phyloP scores from a whole-genome alignment of 2,113 vertebrate genomes.

The Grammomys dolichurus region DNA sequence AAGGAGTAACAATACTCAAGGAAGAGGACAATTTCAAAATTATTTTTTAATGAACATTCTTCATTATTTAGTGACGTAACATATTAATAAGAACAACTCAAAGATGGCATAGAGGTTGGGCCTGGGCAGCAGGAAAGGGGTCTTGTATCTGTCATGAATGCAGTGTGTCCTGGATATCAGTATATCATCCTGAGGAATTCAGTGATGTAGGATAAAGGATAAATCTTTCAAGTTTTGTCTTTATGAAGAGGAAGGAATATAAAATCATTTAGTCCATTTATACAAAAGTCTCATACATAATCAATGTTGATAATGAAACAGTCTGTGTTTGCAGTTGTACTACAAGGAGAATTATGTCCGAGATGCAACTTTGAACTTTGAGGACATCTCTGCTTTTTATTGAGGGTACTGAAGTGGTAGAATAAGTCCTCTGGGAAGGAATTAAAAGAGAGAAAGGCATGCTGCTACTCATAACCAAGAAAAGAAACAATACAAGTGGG shows the following conservation, averaged over 20 bases:
- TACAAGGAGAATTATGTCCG: neutral
- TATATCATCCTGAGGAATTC: neutral
- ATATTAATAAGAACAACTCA: neutral
- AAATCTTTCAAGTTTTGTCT: neutral
- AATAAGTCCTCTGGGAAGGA: conserved; percentile 38
- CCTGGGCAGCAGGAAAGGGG: neutral
- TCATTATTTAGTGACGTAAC: neutral
- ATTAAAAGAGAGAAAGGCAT: conserved; percentile 20
- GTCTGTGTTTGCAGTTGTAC: neutral
- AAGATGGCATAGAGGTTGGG: neutral
- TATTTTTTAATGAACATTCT: neutral
- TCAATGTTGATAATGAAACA: neutral
- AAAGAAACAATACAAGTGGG: conserved; percentile 36
- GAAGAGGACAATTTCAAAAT: neutral
- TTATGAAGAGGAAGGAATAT: neutral
- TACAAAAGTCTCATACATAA: neutral
- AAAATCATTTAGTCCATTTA: neutral
- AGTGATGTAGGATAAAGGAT: neutral
- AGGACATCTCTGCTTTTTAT: conserved; percentile 51
- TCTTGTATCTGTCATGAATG: neutral
- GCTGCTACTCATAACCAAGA: neutral
- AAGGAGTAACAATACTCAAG: too few relatives aligned
- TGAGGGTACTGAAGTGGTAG: conserved; percentile 9
- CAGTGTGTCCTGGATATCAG: neutral
- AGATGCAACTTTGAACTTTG: conserved; percentile 18